Evolutionary conservation across 2,888 invertebrate genomes (phyloP), one percentile per base, ranked within the genome.

Genomic region (Alloplasta piceator): DNA sequence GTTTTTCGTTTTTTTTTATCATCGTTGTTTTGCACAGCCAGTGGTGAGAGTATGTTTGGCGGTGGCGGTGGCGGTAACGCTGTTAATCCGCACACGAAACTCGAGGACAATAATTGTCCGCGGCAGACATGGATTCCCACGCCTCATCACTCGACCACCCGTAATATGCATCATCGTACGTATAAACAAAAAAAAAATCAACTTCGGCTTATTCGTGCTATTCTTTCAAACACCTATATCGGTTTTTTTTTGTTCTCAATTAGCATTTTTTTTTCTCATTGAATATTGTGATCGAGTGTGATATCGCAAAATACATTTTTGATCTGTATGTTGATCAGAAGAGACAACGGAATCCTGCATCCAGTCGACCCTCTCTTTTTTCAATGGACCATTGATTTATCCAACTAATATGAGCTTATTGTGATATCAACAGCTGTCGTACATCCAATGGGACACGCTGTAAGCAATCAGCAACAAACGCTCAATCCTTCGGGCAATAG

Each of bases 91-190:
- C 90, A 89, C 84, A 87, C 88, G 85, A 92, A 92, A 88, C 87
- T 92, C 87, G 92, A 91, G 83, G 91, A 91, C 83, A 90, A 86
- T 90, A 91, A 87, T 88, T 91, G 91, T 83, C 86, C 84, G 70
- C 85, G 86, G 80, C 85, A 85, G 89, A 91, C 91, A 80, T 90
- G 91, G 91, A 90, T 90, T 81, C 91, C 91, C 83, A 89, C 91
- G 86, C 88, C 91, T 87, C 92, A 91, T 89, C 91, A 91, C 87
- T 89, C 91, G 85, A 87, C 91, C 77, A 83, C 90, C 75, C 90
- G 91, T 89, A 91, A 89, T 83, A 90, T 92, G 86, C 91, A 91
- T 86, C 92, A 92, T 91, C 89, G 92, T 92, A 91, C 88, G 92
- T 92, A 91, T 81, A 55, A 66, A 70, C 46, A 38, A 74, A 76